Base-by-base conservation (phyloP, 2,113 vertebrate genomes). In the Glaucomys volans region DNA sequence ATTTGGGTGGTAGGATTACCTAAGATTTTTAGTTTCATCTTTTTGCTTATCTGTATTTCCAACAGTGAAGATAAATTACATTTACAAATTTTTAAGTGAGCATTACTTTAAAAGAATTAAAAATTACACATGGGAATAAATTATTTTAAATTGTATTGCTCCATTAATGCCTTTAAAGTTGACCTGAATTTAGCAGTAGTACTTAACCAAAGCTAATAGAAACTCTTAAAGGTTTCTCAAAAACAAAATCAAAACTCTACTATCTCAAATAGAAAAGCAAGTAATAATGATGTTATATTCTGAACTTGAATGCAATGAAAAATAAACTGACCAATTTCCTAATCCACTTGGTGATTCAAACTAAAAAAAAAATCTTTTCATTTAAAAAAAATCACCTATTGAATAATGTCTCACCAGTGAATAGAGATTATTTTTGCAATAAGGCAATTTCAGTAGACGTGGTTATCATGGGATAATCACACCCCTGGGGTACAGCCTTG, bases 401-500 rank as follows among this genome's bases (percentile, higher is more conserved):
- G 98, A 99, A 99, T 98, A 99, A 98, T 99, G 98, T 97, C 98
- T 98, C 98, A 97, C 98, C 97, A 95, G 98, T 98, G 98, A 99
- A 98, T 97, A 98, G 98, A 99, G 98, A 99, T 99, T 99, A 99
- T 99, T 98, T 99, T 98, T 99, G 98, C 98, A 99, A 98, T 99
- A 99, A 99, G 98, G 98, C 98, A 99, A 98, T 99, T 98, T 99
- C 98, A 98, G 98, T 98, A 94, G 98, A 99, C 98, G 98, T 98
- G 98, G 98, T 98, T 99, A 98, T 98, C 98, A 98, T 98, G 98
- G 98, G 98, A 99, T 99, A 99, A 99, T 99, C 98, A 99, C 98
- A 98, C 98, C 97, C 98, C 98, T 98, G 98, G 98, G 98, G 98
- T 98, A 98, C 97, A 98, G 98, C 95, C 98, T 98, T 98, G 97